Conservation (phyloP, 2,113 vertebrate species). For the Cromileptes altivelis region DNA sequence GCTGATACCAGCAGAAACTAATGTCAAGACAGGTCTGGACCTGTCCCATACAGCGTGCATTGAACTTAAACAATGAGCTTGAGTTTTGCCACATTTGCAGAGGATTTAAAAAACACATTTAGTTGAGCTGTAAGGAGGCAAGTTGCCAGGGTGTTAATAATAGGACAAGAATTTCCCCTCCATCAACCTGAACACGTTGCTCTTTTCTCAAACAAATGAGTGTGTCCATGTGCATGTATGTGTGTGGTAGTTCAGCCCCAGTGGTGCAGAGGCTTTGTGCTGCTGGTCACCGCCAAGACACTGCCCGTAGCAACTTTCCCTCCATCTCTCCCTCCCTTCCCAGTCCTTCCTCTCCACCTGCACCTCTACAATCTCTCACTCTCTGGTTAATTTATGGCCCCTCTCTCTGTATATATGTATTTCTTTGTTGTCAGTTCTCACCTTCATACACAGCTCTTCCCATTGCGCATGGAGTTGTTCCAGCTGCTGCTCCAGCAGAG, state of each 20-base stretch:
- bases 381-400: background rate
- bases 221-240: constrained; percentile 32
- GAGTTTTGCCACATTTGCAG: background rate
- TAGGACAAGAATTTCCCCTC: constrained; percentile 51
- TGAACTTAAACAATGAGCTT: background rate
- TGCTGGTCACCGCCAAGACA: constrained; percentile 60
- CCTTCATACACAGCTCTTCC: constrained; percentile 85
- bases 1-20: background rate
- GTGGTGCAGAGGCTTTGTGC: constrained; percentile 72
- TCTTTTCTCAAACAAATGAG: constrained; percentile 61
- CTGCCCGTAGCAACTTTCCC: constrained; percentile 61
- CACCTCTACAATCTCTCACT: constrained; percentile 6
- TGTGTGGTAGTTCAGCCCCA: constrained; percentile 38
- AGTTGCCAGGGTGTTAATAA: background rate
- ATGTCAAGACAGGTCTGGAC: background rate
- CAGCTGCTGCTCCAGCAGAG: constrained; percentile 89
- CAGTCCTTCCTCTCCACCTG: constrained; percentile 44
- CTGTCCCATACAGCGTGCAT: too few species aligned
- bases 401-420: background rate
- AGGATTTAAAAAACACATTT: background rate
- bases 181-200: constrained; percentile 28
- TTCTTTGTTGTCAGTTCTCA: constrained; percentile 59
- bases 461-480: constrained; percentile 88
- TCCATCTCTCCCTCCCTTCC: constrained; percentile 26
- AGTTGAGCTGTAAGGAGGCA: background rate